phyloP scores from a whole-genome alignment of 2,888 invertebrate genomes.

The Ctena decussata region DNA sequence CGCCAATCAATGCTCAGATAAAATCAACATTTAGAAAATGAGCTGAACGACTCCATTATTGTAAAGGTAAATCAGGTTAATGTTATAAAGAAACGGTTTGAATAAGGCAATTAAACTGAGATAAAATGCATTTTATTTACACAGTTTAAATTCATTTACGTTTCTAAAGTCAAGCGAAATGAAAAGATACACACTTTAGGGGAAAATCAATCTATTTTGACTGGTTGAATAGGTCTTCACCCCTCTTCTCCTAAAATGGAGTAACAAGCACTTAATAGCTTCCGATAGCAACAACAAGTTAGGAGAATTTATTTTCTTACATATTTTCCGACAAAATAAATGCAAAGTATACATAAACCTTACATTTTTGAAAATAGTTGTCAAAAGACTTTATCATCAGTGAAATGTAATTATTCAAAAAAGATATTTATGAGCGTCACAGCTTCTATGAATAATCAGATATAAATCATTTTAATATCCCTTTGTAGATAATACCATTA shows the following conservation, averaged over 20 bases:
- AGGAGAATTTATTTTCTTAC: slow-evolving; percentile 77
- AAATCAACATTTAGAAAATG: slow-evolving; percentile 83
- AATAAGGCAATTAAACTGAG: too few species aligned
- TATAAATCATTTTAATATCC: slow-evolving; percentile 34
- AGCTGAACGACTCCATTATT: slow-evolving; percentile 70
- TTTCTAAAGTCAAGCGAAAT: too few species aligned
- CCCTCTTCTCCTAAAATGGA: slow-evolving; percentile 22
- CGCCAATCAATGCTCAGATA: slow-evolving; percentile 83
- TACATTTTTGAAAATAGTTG: slow-evolving; percentile 6
- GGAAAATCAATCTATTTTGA: too few species aligned
- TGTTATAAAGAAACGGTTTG: too few species aligned
- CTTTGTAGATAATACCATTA: slow-evolving; percentile 74
- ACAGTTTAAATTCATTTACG: too few species aligned
- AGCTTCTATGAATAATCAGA: not conserved
- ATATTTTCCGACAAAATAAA: slow-evolving; percentile 61
- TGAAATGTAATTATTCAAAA: not conserved
- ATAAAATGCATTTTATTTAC: too few species aligned
- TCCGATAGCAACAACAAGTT: slow-evolving; percentile 77
- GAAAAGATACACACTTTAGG: too few species aligned
- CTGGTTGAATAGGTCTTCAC: too few species aligned
- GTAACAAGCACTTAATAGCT: slow-evolving; percentile 64
- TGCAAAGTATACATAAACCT: not conserved
- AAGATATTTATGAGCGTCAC: not conserved
- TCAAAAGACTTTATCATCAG: slow-evolving; percentile 51
- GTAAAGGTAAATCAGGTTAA: not conserved